Base-by-base conservation (phyloP, 2,888 invertebrate genomes). In the Icerya purchasi region DNA sequence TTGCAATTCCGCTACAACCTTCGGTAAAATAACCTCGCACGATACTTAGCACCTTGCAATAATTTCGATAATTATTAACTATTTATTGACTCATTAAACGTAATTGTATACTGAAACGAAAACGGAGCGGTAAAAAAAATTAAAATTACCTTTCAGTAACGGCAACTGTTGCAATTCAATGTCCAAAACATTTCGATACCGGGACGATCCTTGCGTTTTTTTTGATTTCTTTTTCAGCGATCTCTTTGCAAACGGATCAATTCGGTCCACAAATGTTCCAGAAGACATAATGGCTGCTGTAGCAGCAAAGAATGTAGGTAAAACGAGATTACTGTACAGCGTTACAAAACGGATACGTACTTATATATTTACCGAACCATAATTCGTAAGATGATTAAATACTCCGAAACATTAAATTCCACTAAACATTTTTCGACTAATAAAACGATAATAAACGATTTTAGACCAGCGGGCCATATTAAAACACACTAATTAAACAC, bases 171-270 rank as follows among this genome's bases (percentile, higher is more conserved):
- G 90, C 67, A 98, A 78, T 76, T 98, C 97, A 69, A 94, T 91
- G 75, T 96, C 94, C 76, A 92, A 92, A 71, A 93, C 92, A 73
- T 93, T 92, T 74, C 96, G 85, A 77, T 97, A 98, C 70, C 97
- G 83, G 66, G 97, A 97, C 69, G 96, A 96, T 70, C 97, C 97
- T 77, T 97, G 96, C 72, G 94, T 93, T 77, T 92, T 90, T 79
- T 92, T 94, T 72, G 91, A 90, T 77, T 92, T 90, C 79, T 92
- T 94, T 79, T 93, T 92, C 70, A 93, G 77, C 70, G 96, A 94
- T 74, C 93, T 83, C 80, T 96, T 97, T 69, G 91, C 89, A 77
- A 97, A 97, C 71, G 97, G 97, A 80, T 97, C 97, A 79, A 97
- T 96, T 77, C 94, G 88, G 81, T 97, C 96, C 77, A 94, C 93